Conservation (phyloP, 2,797 vertebrate genomes). For the Chaunax sp. region DNA sequence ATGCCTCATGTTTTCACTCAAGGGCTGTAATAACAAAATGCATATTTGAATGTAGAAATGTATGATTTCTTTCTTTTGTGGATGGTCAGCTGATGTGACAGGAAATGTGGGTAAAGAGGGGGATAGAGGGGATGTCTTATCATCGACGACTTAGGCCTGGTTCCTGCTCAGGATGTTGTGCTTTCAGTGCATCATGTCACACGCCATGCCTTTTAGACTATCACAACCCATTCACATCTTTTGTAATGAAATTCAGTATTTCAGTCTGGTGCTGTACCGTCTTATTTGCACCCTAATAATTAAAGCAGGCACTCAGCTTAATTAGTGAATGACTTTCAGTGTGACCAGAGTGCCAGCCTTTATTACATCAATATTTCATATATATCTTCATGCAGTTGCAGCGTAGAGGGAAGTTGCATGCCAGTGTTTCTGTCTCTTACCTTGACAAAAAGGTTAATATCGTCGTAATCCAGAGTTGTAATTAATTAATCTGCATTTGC, state of each 20-base stretch:
- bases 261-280: neutral
- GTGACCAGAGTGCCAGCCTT: neutral
- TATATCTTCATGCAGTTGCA: neutral
- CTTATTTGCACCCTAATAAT: neutral
- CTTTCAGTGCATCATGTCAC: slow-evolving; percentile 24
- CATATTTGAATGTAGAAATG: neutral
- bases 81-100: slow-evolving; percentile 17
- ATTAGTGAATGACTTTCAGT: slow-evolving; percentile 1
- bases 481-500: slow-evolving; percentile 3
- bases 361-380: slow-evolving; percentile 42
- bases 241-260: neutral
- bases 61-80: neutral
- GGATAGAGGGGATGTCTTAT: slow-evolving; percentile 49
- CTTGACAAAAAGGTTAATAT: slow-evolving; percentile 5
- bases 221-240: neutral
- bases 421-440: slow-evolving; percentile 18
- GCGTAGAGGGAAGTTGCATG: slow-evolving; percentile 10
- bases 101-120: slow-evolving; percentile 49
- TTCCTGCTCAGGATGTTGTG: slow-evolving; percentile 66
- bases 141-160: neutral
- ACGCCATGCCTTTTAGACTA: neutral
- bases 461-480: neutral
- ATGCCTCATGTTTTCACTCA: neutral
- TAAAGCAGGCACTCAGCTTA: neutral
- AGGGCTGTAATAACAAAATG: neutral